Conservation (phyloP, 2,888 invertebrate genomes). For the Rhabditoides inermis region DNA sequence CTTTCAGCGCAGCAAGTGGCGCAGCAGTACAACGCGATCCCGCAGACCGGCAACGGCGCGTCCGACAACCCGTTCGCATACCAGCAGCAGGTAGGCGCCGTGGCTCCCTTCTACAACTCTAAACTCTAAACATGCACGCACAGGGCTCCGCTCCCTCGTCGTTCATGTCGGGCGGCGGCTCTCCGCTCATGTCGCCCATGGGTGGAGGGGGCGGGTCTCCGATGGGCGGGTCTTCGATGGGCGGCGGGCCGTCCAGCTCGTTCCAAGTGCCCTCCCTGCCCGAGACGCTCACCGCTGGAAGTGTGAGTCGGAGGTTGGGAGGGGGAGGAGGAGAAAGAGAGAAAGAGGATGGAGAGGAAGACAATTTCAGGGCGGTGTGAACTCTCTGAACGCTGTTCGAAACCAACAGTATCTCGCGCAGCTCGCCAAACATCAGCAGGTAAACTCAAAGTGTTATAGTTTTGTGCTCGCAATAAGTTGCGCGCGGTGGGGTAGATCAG, state of each 20-base stretch:
- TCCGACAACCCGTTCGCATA: slow-evolving; percentile 26
- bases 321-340: too few species aligned
- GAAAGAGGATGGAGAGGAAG: too few species aligned
- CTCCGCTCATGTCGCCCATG: too few species aligned
- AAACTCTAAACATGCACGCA: slow-evolving; percentile 4
- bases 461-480: too few species aligned
- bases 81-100: slow-evolving; percentile 13
- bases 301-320: too few species aligned
- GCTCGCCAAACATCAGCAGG: slow-evolving; percentile 27
- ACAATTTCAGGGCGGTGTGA: slow-evolving; percentile 14
- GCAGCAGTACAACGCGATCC: slow-evolving; percentile 26
- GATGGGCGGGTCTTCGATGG: neutral
- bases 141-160: too few species aligned
- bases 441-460: too few species aligned
- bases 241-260: too few species aligned
- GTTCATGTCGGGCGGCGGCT: too few species aligned
- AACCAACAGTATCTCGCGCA: slow-evolving; percentile 34
- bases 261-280: too few species aligned
- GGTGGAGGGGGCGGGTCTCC: slow-evolving; percentile 13
- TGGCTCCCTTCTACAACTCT: slow-evolving; percentile 5
- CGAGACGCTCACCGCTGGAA: too few species aligned
- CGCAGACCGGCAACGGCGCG: slow-evolving; percentile 12
- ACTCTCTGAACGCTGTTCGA: slow-evolving; percentile 31
- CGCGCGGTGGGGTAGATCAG: too few species aligned
- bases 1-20: slow-evolving; percentile 21